Evolutionary conservation across 2,888 invertebrate species (phyloP).

Genomic region (Dastarcus helophoroides): DNA sequence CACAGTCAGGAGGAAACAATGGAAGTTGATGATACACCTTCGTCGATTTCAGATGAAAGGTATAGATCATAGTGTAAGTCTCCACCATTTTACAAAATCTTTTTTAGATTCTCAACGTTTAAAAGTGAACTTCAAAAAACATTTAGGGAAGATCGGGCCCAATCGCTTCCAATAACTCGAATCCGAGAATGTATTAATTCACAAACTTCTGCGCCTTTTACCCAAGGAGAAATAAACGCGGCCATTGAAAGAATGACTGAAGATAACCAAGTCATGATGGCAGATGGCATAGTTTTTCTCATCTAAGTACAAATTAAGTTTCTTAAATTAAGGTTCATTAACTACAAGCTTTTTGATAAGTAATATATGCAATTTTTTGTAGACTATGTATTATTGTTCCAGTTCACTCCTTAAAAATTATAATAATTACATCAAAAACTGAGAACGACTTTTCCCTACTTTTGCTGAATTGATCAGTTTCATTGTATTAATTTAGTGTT

Average conservation of each 20-base stretch:
- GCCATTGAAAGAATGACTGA: slow-evolving; percentile 76
- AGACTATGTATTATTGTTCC: too few relatives aligned
- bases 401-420: too few relatives aligned
- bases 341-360: too few relatives aligned
- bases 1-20: slow-evolving; percentile 10
- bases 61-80: slow-evolving; percentile 11
- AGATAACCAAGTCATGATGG: slow-evolving; percentile 86
- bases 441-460: too few relatives aligned
- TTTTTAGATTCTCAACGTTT: slow-evolving; percentile 51
- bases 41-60: slow-evolving; percentile 35
- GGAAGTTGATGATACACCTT: slow-evolving; percentile 15
- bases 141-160: slow-evolving; percentile 66
- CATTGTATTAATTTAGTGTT: too few relatives aligned
- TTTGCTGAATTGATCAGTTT: too few relatives aligned
- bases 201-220: slow-evolving; percentile 47
- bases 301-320: slow-evolving; percentile 54
- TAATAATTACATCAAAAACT: too few relatives aligned
- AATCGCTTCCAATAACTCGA: slow-evolving; percentile 56
- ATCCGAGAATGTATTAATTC: slow-evolving; percentile 56
- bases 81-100: slow-evolving; percentile 4
- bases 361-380: too few relatives aligned
- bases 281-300: slow-evolving; percentile 72
- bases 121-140: slow-evolving; percentile 60
- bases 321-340: too few relatives aligned
- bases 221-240: slow-evolving; percentile 57